These are phyloP conservation scores for Sylvicola fuscatus DNA, from an alignment of 2,888 invertebrate species.

Conservation along the genomic window DNA sequence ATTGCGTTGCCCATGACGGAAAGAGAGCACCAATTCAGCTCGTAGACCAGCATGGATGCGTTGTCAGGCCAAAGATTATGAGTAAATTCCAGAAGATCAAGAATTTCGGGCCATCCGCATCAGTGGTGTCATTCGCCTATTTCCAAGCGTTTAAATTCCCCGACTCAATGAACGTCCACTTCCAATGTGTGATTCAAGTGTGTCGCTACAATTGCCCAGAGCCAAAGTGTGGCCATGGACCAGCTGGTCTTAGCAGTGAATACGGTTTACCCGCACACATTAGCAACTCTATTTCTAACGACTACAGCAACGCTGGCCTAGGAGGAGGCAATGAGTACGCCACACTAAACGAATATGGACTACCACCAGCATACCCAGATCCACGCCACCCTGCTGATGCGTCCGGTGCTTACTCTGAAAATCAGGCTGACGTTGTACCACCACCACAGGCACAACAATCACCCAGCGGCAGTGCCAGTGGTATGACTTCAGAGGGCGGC, in stretches of 20 bases:
- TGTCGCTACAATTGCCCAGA: slow-evolving; percentile 86
- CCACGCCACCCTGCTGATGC: slow-evolving; percentile 75
- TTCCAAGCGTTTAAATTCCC: slow-evolving; percentile 96
- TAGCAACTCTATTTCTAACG: slow-evolving; percentile 38
- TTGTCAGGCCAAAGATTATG: slow-evolving; percentile 87
- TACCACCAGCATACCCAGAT: slow-evolving; percentile 68
- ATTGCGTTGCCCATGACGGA: slow-evolving; percentile 88
- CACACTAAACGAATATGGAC: slow-evolving; percentile 33
- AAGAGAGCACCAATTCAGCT: slow-evolving; percentile 83
- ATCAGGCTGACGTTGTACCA: slow-evolving; percentile 58
- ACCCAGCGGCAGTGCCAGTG: slow-evolving; percentile 23
- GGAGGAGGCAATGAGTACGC: slow-evolving; percentile 36
- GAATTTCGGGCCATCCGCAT: slow-evolving; percentile 86
- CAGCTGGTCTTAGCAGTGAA: slow-evolving; percentile 39
- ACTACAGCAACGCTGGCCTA: slow-evolving; percentile 31
- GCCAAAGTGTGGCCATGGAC: slow-evolving; percentile 58
- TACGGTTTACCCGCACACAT: slow-evolving; percentile 34
- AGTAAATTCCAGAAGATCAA: slow-evolving; percentile 90
- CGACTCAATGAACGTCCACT: slow-evolving; percentile 92
- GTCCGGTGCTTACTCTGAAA: slow-evolving; percentile 63
- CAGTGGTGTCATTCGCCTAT: slow-evolving; percentile 85
- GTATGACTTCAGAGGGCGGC: slow-evolving; percentile 37
- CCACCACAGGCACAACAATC: slow-evolving; percentile 61
- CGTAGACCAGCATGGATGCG: slow-evolving; percentile 85
- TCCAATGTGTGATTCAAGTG: slow-evolving; percentile 91